Conservation (phyloP, 2,888 invertebrate genomes). For the Abrostola triplasia region DNA sequence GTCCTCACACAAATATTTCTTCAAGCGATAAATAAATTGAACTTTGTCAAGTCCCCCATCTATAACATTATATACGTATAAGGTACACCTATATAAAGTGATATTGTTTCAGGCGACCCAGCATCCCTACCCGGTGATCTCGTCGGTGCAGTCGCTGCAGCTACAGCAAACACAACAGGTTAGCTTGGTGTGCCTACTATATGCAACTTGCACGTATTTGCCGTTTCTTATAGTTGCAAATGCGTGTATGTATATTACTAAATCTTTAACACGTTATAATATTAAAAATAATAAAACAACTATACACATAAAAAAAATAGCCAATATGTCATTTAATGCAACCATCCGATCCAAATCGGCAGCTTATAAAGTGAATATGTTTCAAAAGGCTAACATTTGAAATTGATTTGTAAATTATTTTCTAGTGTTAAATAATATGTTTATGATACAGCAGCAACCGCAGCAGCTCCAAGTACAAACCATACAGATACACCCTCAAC, state of each 20-base stretch:
- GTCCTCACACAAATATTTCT: too few species aligned
- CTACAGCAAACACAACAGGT: constrained; percentile 83
- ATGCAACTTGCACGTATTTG: background rate
- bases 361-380: too few species aligned
- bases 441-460: constrained; percentile 72
- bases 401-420: too few species aligned
- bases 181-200: constrained; percentile 66
- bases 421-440: background rate
- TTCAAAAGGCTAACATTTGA: too few species aligned
- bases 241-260: background rate
- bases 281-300: too few species aligned
- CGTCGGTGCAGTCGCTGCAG: constrained; percentile 83
- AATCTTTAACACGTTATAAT: too few species aligned
- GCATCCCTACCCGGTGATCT: constrained; percentile 82
- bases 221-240: background rate
- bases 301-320: too few species aligned
- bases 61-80: too few species aligned
- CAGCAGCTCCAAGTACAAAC: constrained; percentile 85
- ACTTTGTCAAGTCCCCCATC: too few species aligned
- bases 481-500: constrained; percentile 85
- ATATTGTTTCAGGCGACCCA: constrained; percentile 68
- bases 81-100: background rate
- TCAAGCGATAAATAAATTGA: too few species aligned
- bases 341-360: too few species aligned
- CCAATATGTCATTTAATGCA: too few species aligned